Conservation (phyloP, 2,888 invertebrate species). For the Drosophila falleni region DNA sequence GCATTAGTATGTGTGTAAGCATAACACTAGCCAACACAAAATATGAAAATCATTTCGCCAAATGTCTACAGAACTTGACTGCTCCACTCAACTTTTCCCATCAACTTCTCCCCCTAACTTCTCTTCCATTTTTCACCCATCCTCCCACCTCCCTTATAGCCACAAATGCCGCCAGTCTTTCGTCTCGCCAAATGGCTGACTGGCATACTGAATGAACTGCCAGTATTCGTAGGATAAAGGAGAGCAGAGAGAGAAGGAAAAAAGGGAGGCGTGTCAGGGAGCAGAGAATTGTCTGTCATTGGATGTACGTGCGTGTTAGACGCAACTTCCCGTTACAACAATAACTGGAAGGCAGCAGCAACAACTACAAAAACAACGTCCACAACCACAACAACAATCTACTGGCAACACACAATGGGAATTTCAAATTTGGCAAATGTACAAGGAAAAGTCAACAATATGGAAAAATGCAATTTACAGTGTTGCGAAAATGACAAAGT, state of each 20-base stretch:
- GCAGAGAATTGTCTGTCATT: slow-evolving; percentile 54
- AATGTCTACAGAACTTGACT: slow-evolving; percentile 37
- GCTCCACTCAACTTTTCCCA: neutral
- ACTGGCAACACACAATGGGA: slow-evolving; percentile 69
- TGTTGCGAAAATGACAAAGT: slow-evolving; percentile 8
- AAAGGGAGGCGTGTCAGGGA: slow-evolving; percentile 31
- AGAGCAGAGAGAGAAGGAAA: neutral
- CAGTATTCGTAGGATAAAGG: slow-evolving; percentile 25
- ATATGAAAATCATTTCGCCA: slow-evolving; percentile 76
- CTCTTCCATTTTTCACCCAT: neutral
- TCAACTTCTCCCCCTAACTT: neutral
- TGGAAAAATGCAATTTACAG: slow-evolving; percentile 40
- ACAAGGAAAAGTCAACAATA: slow-evolving; percentile 45
- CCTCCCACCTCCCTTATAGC: neutral
- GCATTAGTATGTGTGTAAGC: slow-evolving; percentile 59
- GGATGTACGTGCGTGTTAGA: slow-evolving; percentile 73
- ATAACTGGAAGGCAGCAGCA: slow-evolving; percentile 31
- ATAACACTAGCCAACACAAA: slow-evolving; percentile 57
- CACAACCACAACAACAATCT: slow-evolving; percentile 12
- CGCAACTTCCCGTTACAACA: slow-evolving; percentile 73
- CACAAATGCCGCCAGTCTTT: slow-evolving; percentile 11
- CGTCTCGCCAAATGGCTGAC: slow-evolving; percentile 63
- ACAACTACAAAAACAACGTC: slow-evolving; percentile 3
- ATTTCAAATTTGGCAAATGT: slow-evolving; percentile 72
- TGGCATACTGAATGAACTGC: slow-evolving; percentile 71